These are phyloP conservation scores for Rhabdornis inornatus DNA, from an alignment of 2,113 vertebrate species.

Conservation along the genomic window DNA sequence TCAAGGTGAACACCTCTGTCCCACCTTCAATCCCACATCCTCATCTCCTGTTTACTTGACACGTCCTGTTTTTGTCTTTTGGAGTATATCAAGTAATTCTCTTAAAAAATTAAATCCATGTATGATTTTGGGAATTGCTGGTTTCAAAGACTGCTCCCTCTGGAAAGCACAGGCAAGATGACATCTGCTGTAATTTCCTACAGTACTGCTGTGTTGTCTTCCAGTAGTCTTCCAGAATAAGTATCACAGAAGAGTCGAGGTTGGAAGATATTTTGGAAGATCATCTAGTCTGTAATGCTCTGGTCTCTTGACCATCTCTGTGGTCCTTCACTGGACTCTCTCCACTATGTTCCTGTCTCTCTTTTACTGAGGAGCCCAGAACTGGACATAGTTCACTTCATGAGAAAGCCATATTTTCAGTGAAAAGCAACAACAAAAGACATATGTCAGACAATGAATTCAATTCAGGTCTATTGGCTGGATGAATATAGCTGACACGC, in stretches of 20 bases:
- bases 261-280: neutral
- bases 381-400: neutral
- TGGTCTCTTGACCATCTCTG: neutral
- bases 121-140: neutral
- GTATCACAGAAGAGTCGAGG: neutral
- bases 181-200: neutral
- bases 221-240: neutral
- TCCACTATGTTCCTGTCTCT: neutral
- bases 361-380: neutral
- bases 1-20: neutral
- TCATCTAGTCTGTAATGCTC: neutral
- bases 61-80: neutral
- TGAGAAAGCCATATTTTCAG: neutral
- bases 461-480: neutral
- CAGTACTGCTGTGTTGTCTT: neutral
- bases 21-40: neutral
- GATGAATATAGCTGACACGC: neutral
- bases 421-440: neutral
- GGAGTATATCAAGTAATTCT: neutral
- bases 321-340: accelerated
- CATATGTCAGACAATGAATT: neutral
- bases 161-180: neutral
- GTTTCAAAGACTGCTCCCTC: neutral
- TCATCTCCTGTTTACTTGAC: accelerated
- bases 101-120: neutral